A percentile compares a stretch with the other conserved stretches of the same genome.
Conservation (phyloP, 2,888 invertebrate species). For the Scaptomyza tumidula region DNA sequence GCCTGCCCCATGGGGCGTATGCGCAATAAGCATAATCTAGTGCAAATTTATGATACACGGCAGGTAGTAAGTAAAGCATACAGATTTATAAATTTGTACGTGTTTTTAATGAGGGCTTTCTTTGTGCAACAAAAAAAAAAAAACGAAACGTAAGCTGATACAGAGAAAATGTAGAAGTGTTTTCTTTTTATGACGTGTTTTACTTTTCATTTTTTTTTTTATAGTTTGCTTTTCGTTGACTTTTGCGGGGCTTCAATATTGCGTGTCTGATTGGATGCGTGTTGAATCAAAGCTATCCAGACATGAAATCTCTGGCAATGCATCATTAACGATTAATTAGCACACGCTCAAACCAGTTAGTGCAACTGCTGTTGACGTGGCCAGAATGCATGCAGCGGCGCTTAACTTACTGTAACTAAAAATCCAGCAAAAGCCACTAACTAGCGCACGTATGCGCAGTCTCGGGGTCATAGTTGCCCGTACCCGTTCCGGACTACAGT, state of each 20-base stretch:
- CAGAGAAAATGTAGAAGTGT: slow-evolving; percentile 31
- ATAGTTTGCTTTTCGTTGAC: slow-evolving; percentile 19
- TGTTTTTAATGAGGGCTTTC: slow-evolving; percentile 4
- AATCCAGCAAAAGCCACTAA: slow-evolving; percentile 4
- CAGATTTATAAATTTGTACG: slow-evolving; percentile 17
- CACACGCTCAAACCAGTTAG: slow-evolving; percentile 28
- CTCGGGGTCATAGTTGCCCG: slow-evolving; percentile 17
- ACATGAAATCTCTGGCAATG: slow-evolving; percentile 66
- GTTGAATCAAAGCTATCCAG: slow-evolving; percentile 40
- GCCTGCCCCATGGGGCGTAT: slow-evolving; percentile 39
- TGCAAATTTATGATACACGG: slow-evolving; percentile 33
- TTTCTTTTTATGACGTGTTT: slow-evolving; percentile 6
- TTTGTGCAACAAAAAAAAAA: neutral
- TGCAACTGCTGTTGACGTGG: slow-evolving; percentile 24
- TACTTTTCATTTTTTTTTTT: neutral
- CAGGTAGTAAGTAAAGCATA: slow-evolving; percentile 17
- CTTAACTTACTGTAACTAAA: slow-evolving; percentile 4
- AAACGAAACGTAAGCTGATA: slow-evolving; percentile 13
- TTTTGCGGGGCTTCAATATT: slow-evolving; percentile 66
- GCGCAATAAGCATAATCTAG: slow-evolving; percentile 37
- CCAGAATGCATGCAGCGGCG: slow-evolving; percentile 25
- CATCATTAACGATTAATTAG: slow-evolving; percentile 76
- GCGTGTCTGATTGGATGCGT: slow-evolving; percentile 62
- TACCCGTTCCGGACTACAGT: neutral
- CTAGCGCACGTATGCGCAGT: slow-evolving; percentile 6